These are phyloP conservation scores for Gracilinanus agilis DNA, from an alignment of 2,113 vertebrate species.

Conservation along the genomic window DNA sequence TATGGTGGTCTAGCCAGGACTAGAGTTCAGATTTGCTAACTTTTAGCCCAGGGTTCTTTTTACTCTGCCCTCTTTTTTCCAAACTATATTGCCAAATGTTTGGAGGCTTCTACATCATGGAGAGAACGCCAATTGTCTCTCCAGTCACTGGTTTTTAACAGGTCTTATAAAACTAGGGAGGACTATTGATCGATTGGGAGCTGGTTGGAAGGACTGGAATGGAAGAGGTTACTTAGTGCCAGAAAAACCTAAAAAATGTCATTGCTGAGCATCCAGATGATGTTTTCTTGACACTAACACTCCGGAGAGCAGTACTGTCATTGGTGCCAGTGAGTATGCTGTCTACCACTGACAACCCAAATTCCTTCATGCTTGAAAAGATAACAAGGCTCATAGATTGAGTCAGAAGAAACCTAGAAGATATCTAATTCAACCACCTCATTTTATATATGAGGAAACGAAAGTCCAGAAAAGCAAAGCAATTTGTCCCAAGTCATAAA, in stretches of 20 bases:
- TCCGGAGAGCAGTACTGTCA: background rate
- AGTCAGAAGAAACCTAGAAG: background rate
- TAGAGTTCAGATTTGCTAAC: no score
- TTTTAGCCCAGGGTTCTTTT: no score
- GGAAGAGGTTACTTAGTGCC: background rate
- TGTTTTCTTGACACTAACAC: background rate
- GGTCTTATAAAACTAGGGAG: no score
- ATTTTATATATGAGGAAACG: background rate
- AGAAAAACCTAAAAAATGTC: background rate
- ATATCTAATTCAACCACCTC: background rate
- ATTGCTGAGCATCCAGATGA: background rate
- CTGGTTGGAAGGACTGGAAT: background rate
- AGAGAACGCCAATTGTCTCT: background rate
- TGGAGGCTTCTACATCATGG: background rate
- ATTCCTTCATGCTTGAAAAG: background rate
- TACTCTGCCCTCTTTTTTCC: no score
- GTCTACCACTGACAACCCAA: background rate
- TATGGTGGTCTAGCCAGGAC: background rate
- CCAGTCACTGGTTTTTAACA: background rate
- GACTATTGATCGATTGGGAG: background rate
- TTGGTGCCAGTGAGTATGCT: background rate
- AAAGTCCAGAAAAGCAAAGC: background rate
- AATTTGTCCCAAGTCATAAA: background rate
- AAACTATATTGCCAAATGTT: no score
- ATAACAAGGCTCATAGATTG: background rate